Evolutionary conservation across 2,113 vertebrate species (phyloP).

Genomic region (Trichomycterus rosablanca): DNA sequence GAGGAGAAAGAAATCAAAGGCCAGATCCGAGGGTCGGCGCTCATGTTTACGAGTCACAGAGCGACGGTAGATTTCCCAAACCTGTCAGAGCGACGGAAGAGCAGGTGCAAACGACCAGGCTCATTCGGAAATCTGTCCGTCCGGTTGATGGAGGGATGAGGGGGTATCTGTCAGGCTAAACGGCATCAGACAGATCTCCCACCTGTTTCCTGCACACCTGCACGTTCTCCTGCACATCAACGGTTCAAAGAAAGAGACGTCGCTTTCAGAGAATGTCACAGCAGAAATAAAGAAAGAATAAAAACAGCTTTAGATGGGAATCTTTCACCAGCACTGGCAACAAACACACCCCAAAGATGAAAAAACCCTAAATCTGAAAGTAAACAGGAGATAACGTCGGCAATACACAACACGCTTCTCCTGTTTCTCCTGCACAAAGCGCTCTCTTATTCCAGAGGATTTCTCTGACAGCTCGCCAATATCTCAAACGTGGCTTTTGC

Average conservation of each 20-base stretch:
- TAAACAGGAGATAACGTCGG: slow-evolving; percentile 15
- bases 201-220: slow-evolving; percentile 34
- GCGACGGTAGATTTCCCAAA: slow-evolving; percentile 19
- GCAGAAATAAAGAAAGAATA: background rate
- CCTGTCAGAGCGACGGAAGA: slow-evolving; percentile 26
- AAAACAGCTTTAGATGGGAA: slow-evolving; percentile 7
- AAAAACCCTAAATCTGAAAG: slow-evolving; percentile 2
- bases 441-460: background rate
- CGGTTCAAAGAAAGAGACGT: slow-evolving; percentile 1
- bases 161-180: slow-evolving; percentile 18
- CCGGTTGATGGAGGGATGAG: slow-evolving; percentile 24
- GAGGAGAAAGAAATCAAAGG: slow-evolving; percentile 41
- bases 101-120: slow-evolving; percentile 8
- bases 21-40: slow-evolving; percentile 37
- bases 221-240: background rate
- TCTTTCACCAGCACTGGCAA: background rate
- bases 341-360: slow-evolving; percentile 7
- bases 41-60: slow-evolving; percentile 28
- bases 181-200: slow-evolving; percentile 27
- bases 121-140: slow-evolving; percentile 10
- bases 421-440: background rate
- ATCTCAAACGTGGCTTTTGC: background rate
- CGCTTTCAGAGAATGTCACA: background rate
- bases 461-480: slow-evolving; percentile 38
- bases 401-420: background rate